Evolutionary conservation across 2,888 invertebrate species (phyloP), one percentile per base, ranked within the genome.

Genomic region (Falcaria lacertinaria): DNA sequence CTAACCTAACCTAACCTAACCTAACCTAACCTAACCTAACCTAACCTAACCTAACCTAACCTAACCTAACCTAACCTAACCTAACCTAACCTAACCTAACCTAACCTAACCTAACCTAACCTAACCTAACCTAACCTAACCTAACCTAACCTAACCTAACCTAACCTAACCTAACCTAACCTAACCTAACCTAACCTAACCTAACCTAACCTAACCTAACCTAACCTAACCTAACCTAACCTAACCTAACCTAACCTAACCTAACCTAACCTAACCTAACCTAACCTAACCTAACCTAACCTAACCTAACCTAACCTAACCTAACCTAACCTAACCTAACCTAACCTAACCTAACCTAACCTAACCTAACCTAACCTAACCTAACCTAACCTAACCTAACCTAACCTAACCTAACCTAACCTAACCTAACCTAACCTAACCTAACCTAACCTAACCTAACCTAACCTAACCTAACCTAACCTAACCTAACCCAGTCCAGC

Each of bases 51-150:
- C 54, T 50, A 51, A 52, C 54, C 54, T 52, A 54, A 50, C 54
- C 51, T 54, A 54, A 51, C 54, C 54, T 52, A 54, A 51, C 54
- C 54, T 51, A 54, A 54, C 54, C 54, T 48, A 51, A 51, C 54
- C 51, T 48, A 51, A 51, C 54, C 54, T 54, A 54, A 54, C 51
- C 54, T 51, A 54, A 54, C 51, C 54, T 51, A 51, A 53, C 53
- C 53, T 50, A 54, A 54, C 54, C 54, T 51, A 54, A 52, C 54
- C 54, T 52, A 52, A 48, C 55, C 50, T 50, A 55, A 48, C 52
- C 52, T 48, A 52, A 49, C 54, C 50, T 49, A 51, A 47, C 50
- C 47, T 45, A 50, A 48, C 54, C 51, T 51, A 54, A 52, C 45
- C 46, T 44, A 44, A 46, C 47, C 44, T 46, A 46, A 45, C 50